Base-by-base conservation (phyloP, 2,113 vertebrate species). In the Bubo bubo region DNA sequence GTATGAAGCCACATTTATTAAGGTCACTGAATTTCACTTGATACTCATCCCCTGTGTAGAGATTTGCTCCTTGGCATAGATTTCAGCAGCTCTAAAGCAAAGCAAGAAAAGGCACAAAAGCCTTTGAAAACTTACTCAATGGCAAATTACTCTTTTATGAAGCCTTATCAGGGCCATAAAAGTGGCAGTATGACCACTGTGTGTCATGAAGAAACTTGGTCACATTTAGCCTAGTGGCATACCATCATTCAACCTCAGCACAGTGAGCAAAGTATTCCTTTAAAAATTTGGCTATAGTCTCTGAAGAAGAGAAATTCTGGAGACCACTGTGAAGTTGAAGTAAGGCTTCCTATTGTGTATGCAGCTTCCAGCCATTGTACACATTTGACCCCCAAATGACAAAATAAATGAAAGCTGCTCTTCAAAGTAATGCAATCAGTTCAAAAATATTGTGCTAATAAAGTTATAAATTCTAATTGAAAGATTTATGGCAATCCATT, bases 381-480 rank as follows among this genome's bases (percentile, higher is more conserved):
- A 97, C 98, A 93, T 98, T 98, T 98, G 98, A 98, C 97, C 99
- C 98, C 96, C 93, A 95, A 97, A 98, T 98, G 98, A 98, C 98
- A 98, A 98, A 98, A 97, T 98, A 98, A 98, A 98, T 98, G 97
- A 98, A 98, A 98, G 97, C 97, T 97, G 95, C 98, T 98, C 97
- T 98, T 98, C 98, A 98, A 98, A 98, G 97, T 98, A 98, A 98
- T 99, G 98, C 98, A 98, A 98, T 98, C 97, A 98, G 98, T 98
- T 98, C 96, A 98, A 98, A 98, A 98, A 98, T 98, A 98, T 98
- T 97, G 98, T 98, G 98, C 98, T 99, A 99, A 99, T 98, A 98
- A 98, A 98, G 98, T 99, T 99, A 99, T 97, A 93, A 93, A 98
- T 98, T 97, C 98, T 99, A 98, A 99, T 99, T 98, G 98, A 98